These are phyloP conservation scores for Drosophila ustulata DNA, from an alignment of 2,888 invertebrate species.

Conservation along the genomic window DNA sequence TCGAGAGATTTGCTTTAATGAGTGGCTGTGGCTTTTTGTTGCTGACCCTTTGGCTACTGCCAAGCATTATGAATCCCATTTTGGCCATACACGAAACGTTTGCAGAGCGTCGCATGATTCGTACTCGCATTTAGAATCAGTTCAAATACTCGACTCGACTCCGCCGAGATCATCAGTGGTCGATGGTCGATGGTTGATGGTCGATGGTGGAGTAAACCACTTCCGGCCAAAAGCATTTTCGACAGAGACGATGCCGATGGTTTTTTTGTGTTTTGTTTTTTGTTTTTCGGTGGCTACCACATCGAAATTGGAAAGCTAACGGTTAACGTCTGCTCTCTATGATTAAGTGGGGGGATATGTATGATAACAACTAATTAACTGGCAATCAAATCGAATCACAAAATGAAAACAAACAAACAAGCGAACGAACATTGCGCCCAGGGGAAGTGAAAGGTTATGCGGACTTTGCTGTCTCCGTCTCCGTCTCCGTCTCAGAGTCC, in stretches of 20 bases:
- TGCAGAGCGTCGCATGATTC: background rate
- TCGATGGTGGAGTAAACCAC: slow-evolving; percentile 14
- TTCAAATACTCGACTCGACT: slow-evolving; percentile 1
- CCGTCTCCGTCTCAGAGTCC: slow-evolving; percentile 1
- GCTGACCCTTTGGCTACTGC: slow-evolving; percentile 6
- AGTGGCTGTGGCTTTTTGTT: slow-evolving; percentile 1
- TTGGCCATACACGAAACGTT: slow-evolving; percentile 16
- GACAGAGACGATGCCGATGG: slow-evolving; percentile 5
- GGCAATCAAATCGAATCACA: slow-evolving; percentile 68
- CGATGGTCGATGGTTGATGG: background rate
- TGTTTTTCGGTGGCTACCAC: slow-evolving; percentile 13
- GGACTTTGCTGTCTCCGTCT: slow-evolving; percentile 20
- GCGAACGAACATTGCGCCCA: slow-evolving; percentile 25
- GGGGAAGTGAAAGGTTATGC: slow-evolving; percentile 61
- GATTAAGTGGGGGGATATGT: slow-evolving; percentile 52
- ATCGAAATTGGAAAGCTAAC: slow-evolving; percentile 69
- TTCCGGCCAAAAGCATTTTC: slow-evolving; percentile 24
- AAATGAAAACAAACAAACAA: slow-evolving; percentile 20
- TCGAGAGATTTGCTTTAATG: slow-evolving; percentile 11
- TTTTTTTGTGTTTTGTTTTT: slow-evolving; percentile 47
- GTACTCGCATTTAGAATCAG: slow-evolving; percentile 18
- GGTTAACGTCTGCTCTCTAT: slow-evolving; percentile 62
- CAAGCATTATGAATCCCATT: slow-evolving; percentile 36
- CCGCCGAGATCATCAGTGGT: slow-evolving; percentile 13
- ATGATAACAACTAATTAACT: slow-evolving; percentile 75